Base-by-base conservation (phyloP, 2,888 invertebrate species). In the Erebia epiphron region DNA sequence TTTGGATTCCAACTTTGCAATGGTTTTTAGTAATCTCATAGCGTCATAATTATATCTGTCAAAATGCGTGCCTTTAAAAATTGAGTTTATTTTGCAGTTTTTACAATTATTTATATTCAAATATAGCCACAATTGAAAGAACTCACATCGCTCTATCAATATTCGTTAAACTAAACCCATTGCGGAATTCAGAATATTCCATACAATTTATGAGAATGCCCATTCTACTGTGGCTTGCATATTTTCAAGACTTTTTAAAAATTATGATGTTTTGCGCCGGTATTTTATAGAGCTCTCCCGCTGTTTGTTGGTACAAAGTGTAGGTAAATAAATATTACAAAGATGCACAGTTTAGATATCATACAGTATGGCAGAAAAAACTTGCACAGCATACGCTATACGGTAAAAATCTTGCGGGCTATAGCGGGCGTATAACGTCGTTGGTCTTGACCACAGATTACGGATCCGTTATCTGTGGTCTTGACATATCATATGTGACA, bases 321-420 rank as follows among this genome's bases (percentile, higher is more conserved):
- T 78, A n/a, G n/a, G n/a, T n/a, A 69, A 74, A 79, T 77, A 78
- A 78, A 79, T 78, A 78, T 78, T 74, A 78, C 75, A 76, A 70
- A 62, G 70, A 72, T 68, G 70, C 74, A 66, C 69, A 70, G 69
- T 71, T 26, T 35, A 35, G 16, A 54, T 35, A 13, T 52, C 21
- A 66, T 66, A 70, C 66, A 63, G 62, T 43, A 41, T 16, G 46
- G 46, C 14, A 41, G 52, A 43, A 61, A 43, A 14, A 1, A 16
- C 7, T n/a, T 52, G 16, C 16, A 16, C 52, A 52, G 16, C 16
- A 52, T 35, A 7, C 35, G 7, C 35, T 35, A 26, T 26, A 52
- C n/a, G 8, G n/a, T 46, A 4, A 46, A 13, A 0, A 13, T 16
- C 2, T 16, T 8, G 52, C 52, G 1, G 7, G 7, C n/a, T 52